phyloP scores from a whole-genome alignment of 2,888 invertebrate genomes.

The Scaptomyza tumidula region DNA sequence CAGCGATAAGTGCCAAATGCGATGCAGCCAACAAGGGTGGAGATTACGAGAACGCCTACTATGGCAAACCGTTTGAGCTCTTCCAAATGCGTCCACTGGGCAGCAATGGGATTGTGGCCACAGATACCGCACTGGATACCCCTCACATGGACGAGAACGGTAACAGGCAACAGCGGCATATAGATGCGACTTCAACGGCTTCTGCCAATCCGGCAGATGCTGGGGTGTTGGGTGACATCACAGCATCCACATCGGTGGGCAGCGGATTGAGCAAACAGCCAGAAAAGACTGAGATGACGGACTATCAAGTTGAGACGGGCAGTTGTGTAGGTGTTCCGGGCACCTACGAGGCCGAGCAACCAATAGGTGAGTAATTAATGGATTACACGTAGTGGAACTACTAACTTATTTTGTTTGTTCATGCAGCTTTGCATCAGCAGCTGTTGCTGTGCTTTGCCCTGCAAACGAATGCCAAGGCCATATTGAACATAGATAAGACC shows the following conservation, averaged over 20 bases:
- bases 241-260: conserved; percentile 43
- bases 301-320: conserved; percentile 76
- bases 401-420: background rate
- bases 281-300: conserved; percentile 64
- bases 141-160: conserved; percentile 78
- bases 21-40: conserved; percentile 76
- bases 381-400: background rate
- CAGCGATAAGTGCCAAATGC: conserved; percentile 77
- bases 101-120: conserved; percentile 74
- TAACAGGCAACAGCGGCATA: conserved; percentile 57
- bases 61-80: conserved; percentile 81
- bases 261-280: conserved; percentile 18
- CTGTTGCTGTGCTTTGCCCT: conserved; percentile 91
- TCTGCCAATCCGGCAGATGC: conserved; percentile 13
- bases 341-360: conserved; percentile 77
- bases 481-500: conserved; percentile 88
- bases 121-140: conserved; percentile 57
- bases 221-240: conserved; percentile 21
- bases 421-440: conserved; percentile 80
- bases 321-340: conserved; percentile 65
- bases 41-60: conserved; percentile 63
- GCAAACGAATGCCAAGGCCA: conserved; percentile 90
- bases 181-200: conserved; percentile 31
- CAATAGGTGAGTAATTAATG: conserved; percentile 56
- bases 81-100: conserved; percentile 83